Evolutionary conservation across 2,888 invertebrate species (phyloP).

Genomic region (Coecobrya sp.): DNA sequence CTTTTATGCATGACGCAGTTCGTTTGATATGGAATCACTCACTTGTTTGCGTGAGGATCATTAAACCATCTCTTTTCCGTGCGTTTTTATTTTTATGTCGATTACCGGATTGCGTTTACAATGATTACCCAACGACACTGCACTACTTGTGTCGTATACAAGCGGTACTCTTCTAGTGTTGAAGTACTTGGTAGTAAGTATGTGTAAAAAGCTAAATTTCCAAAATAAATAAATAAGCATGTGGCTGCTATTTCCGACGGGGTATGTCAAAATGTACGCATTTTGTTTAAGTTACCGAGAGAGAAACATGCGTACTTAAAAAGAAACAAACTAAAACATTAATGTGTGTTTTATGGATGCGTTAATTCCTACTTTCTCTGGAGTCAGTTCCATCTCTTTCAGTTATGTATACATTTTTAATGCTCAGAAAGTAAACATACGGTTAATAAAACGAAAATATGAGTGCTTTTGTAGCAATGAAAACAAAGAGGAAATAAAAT

Average conservation of each 20-base stretch:
- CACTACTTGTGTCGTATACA: neutral
- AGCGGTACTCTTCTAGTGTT: neutral
- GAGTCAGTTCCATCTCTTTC: neutral
- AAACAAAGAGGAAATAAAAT: too few species aligned
- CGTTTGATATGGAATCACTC: neutral
- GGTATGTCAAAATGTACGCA: too few species aligned
- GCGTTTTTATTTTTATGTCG: constrained; percentile 52
- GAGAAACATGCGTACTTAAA: too few species aligned
- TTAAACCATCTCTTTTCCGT: constrained; percentile 39
- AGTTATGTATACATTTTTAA: neutral
- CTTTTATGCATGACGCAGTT: neutral
- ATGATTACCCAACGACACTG: neutral
- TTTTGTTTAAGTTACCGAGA: too few species aligned
- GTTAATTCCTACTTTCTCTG: constrained; percentile 45
- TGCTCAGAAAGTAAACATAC: neutral
- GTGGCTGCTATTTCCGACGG: too few species aligned
- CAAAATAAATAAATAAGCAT: too few species aligned
- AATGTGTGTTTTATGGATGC: constrained; percentile 61
- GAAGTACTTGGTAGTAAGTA: neutral
- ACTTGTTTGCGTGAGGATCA: constrained; percentile 62
- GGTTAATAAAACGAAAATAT: constrained; percentile 27
- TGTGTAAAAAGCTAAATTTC: too few species aligned
- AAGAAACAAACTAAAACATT: neutral
- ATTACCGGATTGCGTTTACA: constrained; percentile 55
- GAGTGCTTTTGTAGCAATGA: neutral